Conservation (phyloP, 2,113 vertebrate genomes). For the Montifringilla adamsi region DNA sequence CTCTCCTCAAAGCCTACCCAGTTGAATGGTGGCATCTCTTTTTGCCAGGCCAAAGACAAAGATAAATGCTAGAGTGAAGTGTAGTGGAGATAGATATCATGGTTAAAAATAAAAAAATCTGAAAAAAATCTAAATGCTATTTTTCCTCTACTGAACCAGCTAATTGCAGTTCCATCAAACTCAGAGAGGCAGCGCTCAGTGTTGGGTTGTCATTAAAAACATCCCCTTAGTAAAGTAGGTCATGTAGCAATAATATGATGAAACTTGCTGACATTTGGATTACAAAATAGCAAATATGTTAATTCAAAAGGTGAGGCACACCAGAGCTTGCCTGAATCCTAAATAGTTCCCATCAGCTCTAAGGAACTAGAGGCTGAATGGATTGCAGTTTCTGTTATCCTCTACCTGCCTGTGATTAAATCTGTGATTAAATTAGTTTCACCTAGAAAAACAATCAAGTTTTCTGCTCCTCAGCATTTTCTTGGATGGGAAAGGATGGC, state of each 20-base stretch:
- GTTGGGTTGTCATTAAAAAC: neutral
- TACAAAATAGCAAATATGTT: neutral
- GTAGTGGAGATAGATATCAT: neutral
- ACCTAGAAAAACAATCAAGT: neutral
- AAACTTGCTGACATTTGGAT: neutral
- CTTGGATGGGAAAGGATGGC: neutral
- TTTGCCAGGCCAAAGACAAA: neutral
- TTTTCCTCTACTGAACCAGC: neutral
- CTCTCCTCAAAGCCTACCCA: neutral
- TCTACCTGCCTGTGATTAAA: neutral
- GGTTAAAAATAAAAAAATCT: neutral
- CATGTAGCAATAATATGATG: neutral
- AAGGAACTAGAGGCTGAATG: neutral
- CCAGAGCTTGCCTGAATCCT: neutral
- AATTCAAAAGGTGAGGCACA: neutral
- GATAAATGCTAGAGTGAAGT: neutral
- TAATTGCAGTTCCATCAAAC: neutral
- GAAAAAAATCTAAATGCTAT: neutral
- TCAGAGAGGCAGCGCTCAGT: neutral
- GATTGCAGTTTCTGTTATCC: neutral
- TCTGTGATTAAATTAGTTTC: neutral
- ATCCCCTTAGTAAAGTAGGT: neutral
- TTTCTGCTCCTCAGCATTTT: neutral
- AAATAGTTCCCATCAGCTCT: neutral
- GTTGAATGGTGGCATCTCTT: neutral